phyloP scores from a whole-genome alignment of 1,140 invertebrate genomes.

The Zaprionus capensis region DNA sequence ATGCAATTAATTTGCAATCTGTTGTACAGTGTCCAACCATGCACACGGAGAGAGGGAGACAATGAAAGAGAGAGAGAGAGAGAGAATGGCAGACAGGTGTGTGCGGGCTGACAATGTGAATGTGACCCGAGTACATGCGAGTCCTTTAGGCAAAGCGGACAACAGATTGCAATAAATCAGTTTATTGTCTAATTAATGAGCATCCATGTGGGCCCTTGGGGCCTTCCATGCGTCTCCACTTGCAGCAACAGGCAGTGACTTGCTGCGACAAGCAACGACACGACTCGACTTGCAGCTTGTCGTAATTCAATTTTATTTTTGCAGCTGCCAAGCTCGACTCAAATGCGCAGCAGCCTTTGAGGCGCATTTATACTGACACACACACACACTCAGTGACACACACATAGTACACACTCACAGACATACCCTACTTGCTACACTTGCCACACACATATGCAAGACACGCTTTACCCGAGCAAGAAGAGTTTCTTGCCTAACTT shows the following conservation, averaged over 20 bases:
- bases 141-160: slow-evolving; percentile 3
- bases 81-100: background rate
- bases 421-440: background rate
- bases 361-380: background rate
- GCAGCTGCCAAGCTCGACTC: background rate
- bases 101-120: background rate
- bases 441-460: background rate
- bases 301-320: slow-evolving; percentile 34
- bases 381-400: background rate
- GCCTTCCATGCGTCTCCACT: slow-evolving; percentile 8
- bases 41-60: background rate
- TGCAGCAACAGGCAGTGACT: background rate
- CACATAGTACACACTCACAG: background rate
- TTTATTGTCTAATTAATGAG: slow-evolving; percentile 73
- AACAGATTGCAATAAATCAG: slow-evolving; percentile 61
- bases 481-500: slow-evolving; percentile 58
- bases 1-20: slow-evolving; percentile 21
- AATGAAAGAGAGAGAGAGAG: background rate
- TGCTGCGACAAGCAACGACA: background rate
- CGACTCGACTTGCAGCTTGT: slow-evolving; percentile 2
- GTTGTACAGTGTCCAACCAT: background rate
- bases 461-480: slow-evolving; percentile 23
- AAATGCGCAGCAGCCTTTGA: slow-evolving; percentile 23
- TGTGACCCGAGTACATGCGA: slow-evolving; percentile 15
- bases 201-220: slow-evolving; percentile 16